Base-by-base conservation (phyloP, 2,888 invertebrate genomes). In the Anticlea derivata region DNA sequence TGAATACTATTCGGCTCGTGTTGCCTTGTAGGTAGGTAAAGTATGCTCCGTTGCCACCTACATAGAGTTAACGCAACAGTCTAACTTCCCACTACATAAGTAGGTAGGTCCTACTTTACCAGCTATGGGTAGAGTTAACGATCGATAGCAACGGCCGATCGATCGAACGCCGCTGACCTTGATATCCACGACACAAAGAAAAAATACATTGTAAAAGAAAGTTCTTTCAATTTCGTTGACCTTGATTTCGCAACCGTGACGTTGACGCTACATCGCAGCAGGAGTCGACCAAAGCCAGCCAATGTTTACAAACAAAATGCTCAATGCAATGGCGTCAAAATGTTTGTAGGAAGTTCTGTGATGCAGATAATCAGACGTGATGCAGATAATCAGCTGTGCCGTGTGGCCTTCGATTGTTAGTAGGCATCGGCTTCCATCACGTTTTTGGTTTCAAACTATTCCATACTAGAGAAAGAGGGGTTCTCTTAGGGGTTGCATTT, bases 141-240 rank as follows among this genome's bases (percentile, higher is more conserved):
- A 56, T 62, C 62, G 50, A 62, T 62, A 58, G 30, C 6, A 31
- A 23, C 50, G 44, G 38, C 49, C 56, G 47, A 61, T 60, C 52
- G 59, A 60, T 60, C 54, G 56, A 60, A 49, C 55, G 64, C 55
- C 43, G 48, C 54, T 69, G 70, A 73, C 77, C 76, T 79, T 74
- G 66, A 72, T 73, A 60, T 50, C 60, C 61, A 63, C 63, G 56
- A 64, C 57, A 64, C 57, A 61, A 68, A 67, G 62, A 66, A 66
- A 71, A 71, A 62, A 39, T 60, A 68, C 60, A 49, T 65, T 67
- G 65, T 67, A 61, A 73, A 78, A 75, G 80, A 82, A 78, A 80
- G 79, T 78, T 74, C 65, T 81, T 82, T 83, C 80, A 75, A 78
- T 83, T 83, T 83, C 80, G 64, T 78, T 80, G 77, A 75, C 81